Base-by-base conservation (phyloP, 2,113 vertebrate species). In the Eolophus roseicapilla region DNA sequence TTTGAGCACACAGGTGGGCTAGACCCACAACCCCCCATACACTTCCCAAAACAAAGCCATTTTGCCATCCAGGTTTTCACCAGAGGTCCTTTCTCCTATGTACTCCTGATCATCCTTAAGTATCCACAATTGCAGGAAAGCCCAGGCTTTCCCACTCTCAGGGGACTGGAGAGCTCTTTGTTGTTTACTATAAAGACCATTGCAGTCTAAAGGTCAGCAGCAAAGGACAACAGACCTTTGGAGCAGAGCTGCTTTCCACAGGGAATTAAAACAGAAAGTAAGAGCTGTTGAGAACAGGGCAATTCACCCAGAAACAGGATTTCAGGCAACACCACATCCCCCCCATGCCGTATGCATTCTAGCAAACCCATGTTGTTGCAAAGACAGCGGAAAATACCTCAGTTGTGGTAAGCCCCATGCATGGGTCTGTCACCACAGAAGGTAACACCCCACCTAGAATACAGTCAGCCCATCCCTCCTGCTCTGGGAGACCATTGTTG, bases 141-240 rank as follows among this genome's bases (percentile, higher is more conserved):
- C 57, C 21, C 4, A 3, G 82, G 35, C 18, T 90, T 80, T 46
- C 41, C 35, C 49, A 13, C 53, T 88, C 59, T 80, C 24, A 1
- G 49, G 39, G 39, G 50, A 81, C 28, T 6, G 31, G 15, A 93
- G 53, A 83, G 43, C 60, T 52, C 52, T 27, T 90, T 5, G 1
- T 24, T 95, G 88, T 86, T 95, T 92, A 68, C 80, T 84, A 1
- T 11, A 1, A 75, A 75, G 39, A 77, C 76, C 6, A 15, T 50
- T 1, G 2, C 39, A 43, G 96, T 93, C 92, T 88, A 94, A 96
- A 96, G 94, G 91, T 96, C 92, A 94, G 33, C 76, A 71, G 76
- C 4, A 23, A 90, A 81, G 19, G 46, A 94, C 70, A 90, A 93
- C 90, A 93, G 90, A 95, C 92, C 93, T 96, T 96, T 93, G 93